phyloP scores from a whole-genome alignment of 2,888 invertebrate species.

The Teinopalpus imperialis region DNA sequence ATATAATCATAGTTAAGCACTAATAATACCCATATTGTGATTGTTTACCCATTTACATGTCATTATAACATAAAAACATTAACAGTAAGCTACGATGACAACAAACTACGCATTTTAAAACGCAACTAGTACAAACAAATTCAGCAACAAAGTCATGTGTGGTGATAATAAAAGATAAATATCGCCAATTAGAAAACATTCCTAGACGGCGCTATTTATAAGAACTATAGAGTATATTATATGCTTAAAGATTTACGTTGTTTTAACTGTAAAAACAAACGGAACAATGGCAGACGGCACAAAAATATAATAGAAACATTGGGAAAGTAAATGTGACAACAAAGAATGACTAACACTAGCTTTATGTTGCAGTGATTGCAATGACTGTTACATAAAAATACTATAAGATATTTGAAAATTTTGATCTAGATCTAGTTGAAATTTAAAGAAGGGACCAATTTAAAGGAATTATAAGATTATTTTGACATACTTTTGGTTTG shows the following conservation, averaged over 20 bases:
- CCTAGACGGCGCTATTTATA: too few relatives aligned
- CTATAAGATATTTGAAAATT: too few relatives aligned
- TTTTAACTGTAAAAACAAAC: constrained; percentile 28
- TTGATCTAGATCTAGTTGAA: too few relatives aligned
- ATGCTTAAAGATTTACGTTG: background rate
- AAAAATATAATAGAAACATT: constrained; percentile 45
- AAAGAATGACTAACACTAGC: constrained; percentile 31
- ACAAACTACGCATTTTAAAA: constrained; percentile 21
- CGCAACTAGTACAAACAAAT: too few relatives aligned
- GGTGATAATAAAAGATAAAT: too few relatives aligned
- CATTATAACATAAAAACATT: constrained; percentile 1
- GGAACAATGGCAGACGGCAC: constrained; percentile 44
- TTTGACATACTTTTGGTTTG: constrained; percentile 91
- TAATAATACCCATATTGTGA: too few relatives aligned
- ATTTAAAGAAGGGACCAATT: too few relatives aligned
- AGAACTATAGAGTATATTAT: too few relatives aligned
- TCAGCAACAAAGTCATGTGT: too few relatives aligned
- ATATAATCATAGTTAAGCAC: too few relatives aligned
- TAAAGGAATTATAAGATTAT: constrained; percentile 39
- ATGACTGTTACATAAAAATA: too few relatives aligned
- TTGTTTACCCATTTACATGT: constrained; percentile 18
- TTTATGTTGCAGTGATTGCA: background rate
- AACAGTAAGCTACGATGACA: background rate
- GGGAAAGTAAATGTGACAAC: constrained; percentile 37
- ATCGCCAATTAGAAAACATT: too few relatives aligned